Percentiles rank a stretch among this genome's conserved stretches.
Evolutionary conservation across 2,797 vertebrate species (phyloP).

Genomic region (Moxostoma hubbsi): DNA sequence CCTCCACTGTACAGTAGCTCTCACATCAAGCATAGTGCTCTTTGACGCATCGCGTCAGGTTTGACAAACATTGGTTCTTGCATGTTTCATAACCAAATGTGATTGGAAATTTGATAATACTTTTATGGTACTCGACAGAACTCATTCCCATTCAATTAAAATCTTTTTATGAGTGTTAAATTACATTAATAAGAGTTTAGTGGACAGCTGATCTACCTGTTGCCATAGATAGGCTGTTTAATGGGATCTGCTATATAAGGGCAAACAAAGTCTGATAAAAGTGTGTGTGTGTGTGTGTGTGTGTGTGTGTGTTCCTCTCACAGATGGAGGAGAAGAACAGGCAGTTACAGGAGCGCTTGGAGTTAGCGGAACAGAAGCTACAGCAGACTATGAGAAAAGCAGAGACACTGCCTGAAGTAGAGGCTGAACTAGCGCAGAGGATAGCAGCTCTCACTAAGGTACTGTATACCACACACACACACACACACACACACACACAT

Average conservation of each 20-base stretch:
- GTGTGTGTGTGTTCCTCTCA: conserved; percentile 1
- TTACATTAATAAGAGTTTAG: too few relatives aligned
- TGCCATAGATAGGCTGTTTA: not conserved
- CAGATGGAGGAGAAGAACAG: conserved; percentile 99
- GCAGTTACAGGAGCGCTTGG: conserved; percentile 95
- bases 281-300: conserved; percentile 20
- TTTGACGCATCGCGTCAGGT: too few relatives aligned
- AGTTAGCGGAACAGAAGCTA: conserved; percentile 96
- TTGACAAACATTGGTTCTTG: not conserved
- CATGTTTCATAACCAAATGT: not conserved
- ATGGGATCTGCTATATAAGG: not conserved
- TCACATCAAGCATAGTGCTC: not conserved
- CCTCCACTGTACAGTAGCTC: not conserved
- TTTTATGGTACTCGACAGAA: too few relatives aligned
- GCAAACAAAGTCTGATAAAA: conserved; percentile 27
- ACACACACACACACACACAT: not conserved
- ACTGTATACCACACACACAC: conserved; percentile 48
- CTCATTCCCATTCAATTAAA: too few relatives aligned
- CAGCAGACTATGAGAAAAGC: conserved; percentile 99
- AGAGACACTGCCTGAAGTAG: conserved; percentile 96
- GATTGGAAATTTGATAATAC: too few relatives aligned
- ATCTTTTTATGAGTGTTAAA: too few relatives aligned
- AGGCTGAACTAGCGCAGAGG: conserved; percentile 96
- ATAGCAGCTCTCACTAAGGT: conserved; percentile 99
- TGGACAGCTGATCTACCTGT: not conserved